These are phyloP conservation scores for Athene cunicularia DNA, from an alignment of 2,113 vertebrate species.

Conservation along the genomic window DNA sequence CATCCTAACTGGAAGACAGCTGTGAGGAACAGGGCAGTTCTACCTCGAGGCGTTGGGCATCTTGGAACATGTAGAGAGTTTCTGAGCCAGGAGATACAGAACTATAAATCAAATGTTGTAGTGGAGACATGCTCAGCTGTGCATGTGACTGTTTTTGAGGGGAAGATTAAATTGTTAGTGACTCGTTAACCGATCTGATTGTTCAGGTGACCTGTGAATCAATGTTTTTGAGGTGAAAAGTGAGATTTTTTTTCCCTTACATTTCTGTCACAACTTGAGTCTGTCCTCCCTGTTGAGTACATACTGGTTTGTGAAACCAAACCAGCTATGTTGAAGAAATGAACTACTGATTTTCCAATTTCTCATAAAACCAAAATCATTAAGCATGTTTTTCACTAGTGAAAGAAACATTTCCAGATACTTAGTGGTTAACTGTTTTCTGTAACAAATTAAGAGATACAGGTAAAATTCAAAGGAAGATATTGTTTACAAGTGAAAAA, in stretches of 20 bases:
- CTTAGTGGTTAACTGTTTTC: not conserved
- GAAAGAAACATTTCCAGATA: not conserved
- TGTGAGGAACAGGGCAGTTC: not conserved
- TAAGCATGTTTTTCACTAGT: accelerated
- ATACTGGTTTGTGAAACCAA: not conserved
- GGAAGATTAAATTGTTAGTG: not conserved
- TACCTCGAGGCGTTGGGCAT: not conserved
- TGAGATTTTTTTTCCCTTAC: not conserved
- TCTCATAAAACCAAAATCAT: not conserved
- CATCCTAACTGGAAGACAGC: not conserved
- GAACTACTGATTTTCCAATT: not conserved
- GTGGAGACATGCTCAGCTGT: not conserved
- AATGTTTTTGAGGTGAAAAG: not conserved
- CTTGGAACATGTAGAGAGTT: not conserved
- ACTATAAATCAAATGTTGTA: not conserved
- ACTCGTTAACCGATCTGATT: accelerated
- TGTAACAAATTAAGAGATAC: accelerated
- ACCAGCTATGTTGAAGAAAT: not conserved
- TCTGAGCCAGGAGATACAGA: not conserved
- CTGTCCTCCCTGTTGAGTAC: not conserved
- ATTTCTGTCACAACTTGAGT: not conserved
- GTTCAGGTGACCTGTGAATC: not conserved
- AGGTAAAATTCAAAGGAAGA: not conserved
- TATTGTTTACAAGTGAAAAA: not conserved
- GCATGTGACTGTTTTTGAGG: not conserved